Evolutionary conservation across 2,113 vertebrate genomes (phyloP).

Genomic region (human (Homo sapiens)): GRCh38 chr16:67041001-67041500

Average conservation of each 20-base stretch:
- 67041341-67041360: background rate
- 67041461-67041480: background rate
- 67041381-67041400: background rate
- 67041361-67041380: background rate
- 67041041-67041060: background rate
- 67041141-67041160: no score
- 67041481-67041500: no score
- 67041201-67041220: no score
- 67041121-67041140: no score
- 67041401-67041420: conserved; percentile 7
- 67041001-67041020: background rate
- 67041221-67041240: background rate
- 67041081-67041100: background rate
- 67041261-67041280: conserved; percentile 13
- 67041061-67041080: conserved; percentile 40
- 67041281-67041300: background rate
- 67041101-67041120: no score
- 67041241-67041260: conserved; percentile 19
- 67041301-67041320: background rate
- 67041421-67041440: conserved; percentile 12
- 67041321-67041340: background rate
- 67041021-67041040: background rate
- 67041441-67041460: conserved; percentile 15
- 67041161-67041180: no score
- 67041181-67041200: no score